These are phyloP conservation scores for Epinephelus fuscoguttatus DNA, from an alignment of 2,113 vertebrate species.

Conservation along the genomic window DNA sequence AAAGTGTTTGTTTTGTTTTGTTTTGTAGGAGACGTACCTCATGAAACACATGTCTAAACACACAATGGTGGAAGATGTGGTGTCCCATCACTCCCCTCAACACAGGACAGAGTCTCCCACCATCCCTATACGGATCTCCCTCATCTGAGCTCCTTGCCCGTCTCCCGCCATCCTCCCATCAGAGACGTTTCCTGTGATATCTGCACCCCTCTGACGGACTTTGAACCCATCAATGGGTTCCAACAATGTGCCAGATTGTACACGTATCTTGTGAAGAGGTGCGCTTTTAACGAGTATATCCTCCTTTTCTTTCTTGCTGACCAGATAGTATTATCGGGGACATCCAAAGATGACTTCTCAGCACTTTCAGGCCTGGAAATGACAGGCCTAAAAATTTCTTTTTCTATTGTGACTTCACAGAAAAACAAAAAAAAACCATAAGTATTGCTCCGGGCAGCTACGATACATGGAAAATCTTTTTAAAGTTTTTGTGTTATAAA, in stretches of 20 bases:
- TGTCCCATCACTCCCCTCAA: conserved; percentile 92
- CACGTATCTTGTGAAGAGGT: conserved; percentile 65
- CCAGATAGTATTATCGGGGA: conserved; percentile 74
- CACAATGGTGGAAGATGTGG: conserved; percentile 93
- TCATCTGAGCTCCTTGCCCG: conserved; percentile 86
- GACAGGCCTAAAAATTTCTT: conserved; percentile 73
- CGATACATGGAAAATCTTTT: conserved; percentile 65
- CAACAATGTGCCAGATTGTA: conserved; percentile 72
- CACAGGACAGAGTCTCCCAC: conserved; percentile 91
- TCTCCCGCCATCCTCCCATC: background rate
- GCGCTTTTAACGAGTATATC: conserved; percentile 55
- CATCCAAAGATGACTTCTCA: conserved; percentile 87
- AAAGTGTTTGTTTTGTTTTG: background rate
- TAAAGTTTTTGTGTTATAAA: conserved; percentile 73
- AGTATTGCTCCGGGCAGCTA: conserved; percentile 84
- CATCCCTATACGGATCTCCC: conserved; percentile 94
- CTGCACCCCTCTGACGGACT: conserved; percentile 34
- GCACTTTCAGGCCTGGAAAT: conserved; percentile 85
- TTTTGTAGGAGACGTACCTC: conserved; percentile 93
- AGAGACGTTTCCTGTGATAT: conserved; percentile 26
- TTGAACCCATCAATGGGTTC: conserved; percentile 43
- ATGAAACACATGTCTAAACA: conserved; percentile 99
- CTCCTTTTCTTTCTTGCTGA: conserved; percentile 65
- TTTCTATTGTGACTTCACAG: conserved; percentile 75
- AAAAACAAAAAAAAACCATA: conserved; percentile 56